Conservation (phyloP, 2,113 vertebrate species). For the Ariopsis seemanni region DNA sequence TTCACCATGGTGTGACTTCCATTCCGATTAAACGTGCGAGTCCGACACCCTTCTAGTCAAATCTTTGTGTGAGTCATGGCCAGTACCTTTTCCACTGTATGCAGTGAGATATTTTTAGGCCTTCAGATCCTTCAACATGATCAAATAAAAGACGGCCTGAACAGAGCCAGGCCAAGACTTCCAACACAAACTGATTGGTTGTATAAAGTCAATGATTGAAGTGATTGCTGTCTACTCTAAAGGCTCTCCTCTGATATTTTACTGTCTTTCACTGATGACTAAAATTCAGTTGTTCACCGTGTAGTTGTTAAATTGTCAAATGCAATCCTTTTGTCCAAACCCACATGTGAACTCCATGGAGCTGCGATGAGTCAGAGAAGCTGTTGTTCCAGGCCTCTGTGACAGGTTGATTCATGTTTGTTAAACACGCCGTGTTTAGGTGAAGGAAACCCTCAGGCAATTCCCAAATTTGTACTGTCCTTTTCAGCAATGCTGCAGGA, state of each 20-base stretch:
- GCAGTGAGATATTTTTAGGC: neutral
- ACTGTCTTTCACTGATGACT: neutral
- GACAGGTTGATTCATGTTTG: neutral
- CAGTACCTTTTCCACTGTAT: neutral
- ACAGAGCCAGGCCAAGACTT: neutral
- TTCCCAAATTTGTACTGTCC: neutral
- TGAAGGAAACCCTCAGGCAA: conserved; percentile 8
- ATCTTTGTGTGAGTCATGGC: neutral
- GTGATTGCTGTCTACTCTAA: neutral
- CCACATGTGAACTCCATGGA: neutral
- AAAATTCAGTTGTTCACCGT: neutral
- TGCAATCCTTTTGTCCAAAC: neutral
- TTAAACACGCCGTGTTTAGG: conserved; percentile 10
- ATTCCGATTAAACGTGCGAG: neutral
- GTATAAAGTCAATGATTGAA: neutral
- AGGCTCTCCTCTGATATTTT: neutral
- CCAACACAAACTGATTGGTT: neutral
- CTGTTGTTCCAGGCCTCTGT: neutral
- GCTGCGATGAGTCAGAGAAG: conserved; percentile 11
- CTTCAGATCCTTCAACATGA: neutral
- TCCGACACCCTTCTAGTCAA: conserved; percentile 20
- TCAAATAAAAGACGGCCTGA: neutral
- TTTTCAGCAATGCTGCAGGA: neutral
- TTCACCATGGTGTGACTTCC: conserved; percentile 28
- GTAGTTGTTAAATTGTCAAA: conserved; percentile 1